Percentiles rank a stretch among this genome's conserved stretches.
Conservation (phyloP, 2,797 vertebrate genomes). For the Hydrolagus colliei region DNA sequence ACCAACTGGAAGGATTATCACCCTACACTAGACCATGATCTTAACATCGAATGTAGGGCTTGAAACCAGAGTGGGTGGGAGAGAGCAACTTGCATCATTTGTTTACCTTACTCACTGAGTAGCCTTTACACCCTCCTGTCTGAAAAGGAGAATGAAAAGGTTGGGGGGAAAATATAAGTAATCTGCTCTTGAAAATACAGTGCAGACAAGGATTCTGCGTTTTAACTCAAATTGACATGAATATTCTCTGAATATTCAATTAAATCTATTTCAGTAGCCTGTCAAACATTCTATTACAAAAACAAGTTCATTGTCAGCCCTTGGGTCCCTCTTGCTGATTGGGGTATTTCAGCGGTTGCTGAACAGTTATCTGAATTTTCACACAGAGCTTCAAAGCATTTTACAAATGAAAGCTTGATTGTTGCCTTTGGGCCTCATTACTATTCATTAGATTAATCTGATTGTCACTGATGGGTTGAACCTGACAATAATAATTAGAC, state of each 20-base stretch:
- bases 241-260: neutral
- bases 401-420: neutral
- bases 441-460: neutral
- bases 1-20: no score
- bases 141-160: no score
- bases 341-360: neutral
- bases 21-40: no score
- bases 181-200: no score
- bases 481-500: neutral
- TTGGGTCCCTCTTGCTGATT: neutral
- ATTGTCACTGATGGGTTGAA: neutral
- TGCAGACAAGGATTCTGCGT: no score
- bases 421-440: neutral
- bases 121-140: no score
- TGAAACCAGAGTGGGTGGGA: no score
- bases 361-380: neutral
- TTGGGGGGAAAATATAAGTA: no score
- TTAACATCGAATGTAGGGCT: no score
- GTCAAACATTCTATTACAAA: neutral
- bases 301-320: neutral
- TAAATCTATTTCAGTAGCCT: neutral
- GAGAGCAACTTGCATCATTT: no score
- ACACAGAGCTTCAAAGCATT: neutral
- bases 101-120: no score
- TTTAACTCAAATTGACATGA: neutral